Evolutionary conservation across 2,113 vertebrate genomes (phyloP), one percentile per base, ranked within the genome.

Genomic region (Neogobius melanostomus): DNA sequence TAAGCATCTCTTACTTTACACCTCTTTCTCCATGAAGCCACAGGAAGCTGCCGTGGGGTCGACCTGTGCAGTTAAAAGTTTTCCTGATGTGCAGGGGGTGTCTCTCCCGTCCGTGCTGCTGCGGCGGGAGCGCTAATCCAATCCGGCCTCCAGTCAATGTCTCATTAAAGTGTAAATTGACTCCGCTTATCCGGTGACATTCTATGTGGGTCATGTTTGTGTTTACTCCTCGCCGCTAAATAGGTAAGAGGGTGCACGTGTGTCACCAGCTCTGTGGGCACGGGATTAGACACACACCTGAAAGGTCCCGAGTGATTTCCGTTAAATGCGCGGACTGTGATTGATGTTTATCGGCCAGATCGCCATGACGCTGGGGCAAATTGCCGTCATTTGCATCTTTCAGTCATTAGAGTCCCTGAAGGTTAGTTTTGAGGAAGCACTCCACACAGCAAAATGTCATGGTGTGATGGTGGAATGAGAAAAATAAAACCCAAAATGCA

Each of bases 111-210:
- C 54, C 51, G 11, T 10, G 53, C 49, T 60, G 56, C 48, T 46
- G 7, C 36, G 11, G 48, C 71, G 21, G 6, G 45, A 42, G 63
- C 28, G 50, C 49, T 66, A 67, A 67, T 74, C 64, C 71, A 52
- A 46, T 42, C 36, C 64, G 66, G 48, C 74, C 63, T 28, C 61
- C 60, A 69, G 60, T 70, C 74, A 36, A 51, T 66, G 62, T 69
- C 74, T 76, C 74, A 76, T 76, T 76, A 76, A 76, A 66, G 68
- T 57, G 60, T 52, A 69, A 66, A 70, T 66, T 66, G 53, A 70
- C 67, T 70, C 65, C 45, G 54, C 67, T 66, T 59, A 66, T 65
- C 62, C 67, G 47, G 62, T 76, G 62, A 64, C 53, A 53, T 14
- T 9, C 62, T 70, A 70, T 76, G 15, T 76, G 52, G 74, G 68